Evolutionary conservation across 2,888 invertebrate species (phyloP), one percentile per base, ranked within the genome.

Genomic region (Ephialtes manifestator): DNA sequence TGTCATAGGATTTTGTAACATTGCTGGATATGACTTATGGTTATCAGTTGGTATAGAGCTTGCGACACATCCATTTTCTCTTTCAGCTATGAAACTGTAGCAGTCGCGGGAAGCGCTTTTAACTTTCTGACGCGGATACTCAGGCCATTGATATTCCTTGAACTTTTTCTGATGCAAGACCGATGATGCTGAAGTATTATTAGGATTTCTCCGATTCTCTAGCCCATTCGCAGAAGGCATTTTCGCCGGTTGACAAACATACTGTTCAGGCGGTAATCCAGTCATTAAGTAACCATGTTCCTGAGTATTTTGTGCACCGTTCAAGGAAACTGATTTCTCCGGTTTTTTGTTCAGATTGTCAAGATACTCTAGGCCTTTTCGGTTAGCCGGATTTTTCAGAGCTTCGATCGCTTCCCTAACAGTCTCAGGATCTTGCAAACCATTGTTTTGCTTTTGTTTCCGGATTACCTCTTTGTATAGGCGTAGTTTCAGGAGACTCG

Each of bases 371-470:
- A 91, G 81, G 0, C 90, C 89, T 15, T 85, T 88, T 0, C 43
- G 88, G 24, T 71, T 85, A 0, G 88, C 87, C 5, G 86, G 67
- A 63, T 87, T 75, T 7, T 87, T 88, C 13, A 91, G 48, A 4
- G 77, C 72, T n/a, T 90, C 89, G 58, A 92, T 43, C 1, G 88
- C 85, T 67, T 87, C 88, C 8, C 86, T 86, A 5, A 92, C 82
- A 0, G 81, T 86, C 0, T 89, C 88, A 0, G 88, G 85, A 63
- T 92, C 92, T 77, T 93, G 93, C 28, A 93, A 71, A 0, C 93
- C 93, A 68, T 93, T 93, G 79, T 93, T 93, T n/a, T 88, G 88
- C 24, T 85, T 89, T 63, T 90, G 90, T 4, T 89, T 86, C 3
- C 88, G 87, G 0, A 90, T 81, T 0, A 88, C 81, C 10, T 91